Evolutionary conservation across 2,113 vertebrate genomes (phyloP).

Genomic region (Nothocercus nigrocapillus): DNA sequence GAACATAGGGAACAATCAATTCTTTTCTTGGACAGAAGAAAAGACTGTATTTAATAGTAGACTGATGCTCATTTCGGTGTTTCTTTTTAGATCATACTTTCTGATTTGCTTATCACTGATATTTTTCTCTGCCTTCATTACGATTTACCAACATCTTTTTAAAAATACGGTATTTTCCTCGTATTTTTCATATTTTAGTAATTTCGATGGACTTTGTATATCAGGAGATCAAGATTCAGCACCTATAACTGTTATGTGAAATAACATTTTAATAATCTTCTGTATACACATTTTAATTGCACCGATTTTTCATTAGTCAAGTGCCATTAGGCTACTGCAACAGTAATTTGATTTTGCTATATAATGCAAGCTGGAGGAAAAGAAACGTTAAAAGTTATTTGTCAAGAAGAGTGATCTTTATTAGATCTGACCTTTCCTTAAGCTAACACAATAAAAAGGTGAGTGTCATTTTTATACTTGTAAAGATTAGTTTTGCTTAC

Average conservation of each 20-base stretch:
- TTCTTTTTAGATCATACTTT: not conserved
- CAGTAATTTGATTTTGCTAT: slow-evolving; percentile 18
- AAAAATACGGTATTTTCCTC: rapidly evolving
- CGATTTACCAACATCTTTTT: not conserved
- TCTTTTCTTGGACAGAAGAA: not conserved
- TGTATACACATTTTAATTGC: not conserved
- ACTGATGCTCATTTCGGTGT: not conserved
- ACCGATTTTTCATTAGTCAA: not conserved
- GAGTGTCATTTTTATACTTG: slow-evolving; percentile 25
- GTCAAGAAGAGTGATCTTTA: slow-evolving; percentile 39
- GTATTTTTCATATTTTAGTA: not conserved
- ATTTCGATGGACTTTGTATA: not conserved
- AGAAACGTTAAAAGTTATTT: slow-evolving; percentile 27
- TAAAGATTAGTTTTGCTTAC: slow-evolving; percentile 66
- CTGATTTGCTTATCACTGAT: not conserved
- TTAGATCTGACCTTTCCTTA: slow-evolving; percentile 38
- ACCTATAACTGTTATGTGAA: not conserved
- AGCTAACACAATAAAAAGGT: slow-evolving; percentile 29
- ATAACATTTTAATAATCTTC: not conserved
- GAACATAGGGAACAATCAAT: not conserved
- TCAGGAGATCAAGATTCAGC: not conserved
- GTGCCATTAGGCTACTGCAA: not conserved
- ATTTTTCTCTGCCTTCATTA: not conserved
- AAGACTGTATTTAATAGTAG: not conserved
- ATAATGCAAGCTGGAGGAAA: not conserved